phyloP scores from a whole-genome alignment of 2,113 vertebrate genomes.

The Neopipo cinnamomea region DNA sequence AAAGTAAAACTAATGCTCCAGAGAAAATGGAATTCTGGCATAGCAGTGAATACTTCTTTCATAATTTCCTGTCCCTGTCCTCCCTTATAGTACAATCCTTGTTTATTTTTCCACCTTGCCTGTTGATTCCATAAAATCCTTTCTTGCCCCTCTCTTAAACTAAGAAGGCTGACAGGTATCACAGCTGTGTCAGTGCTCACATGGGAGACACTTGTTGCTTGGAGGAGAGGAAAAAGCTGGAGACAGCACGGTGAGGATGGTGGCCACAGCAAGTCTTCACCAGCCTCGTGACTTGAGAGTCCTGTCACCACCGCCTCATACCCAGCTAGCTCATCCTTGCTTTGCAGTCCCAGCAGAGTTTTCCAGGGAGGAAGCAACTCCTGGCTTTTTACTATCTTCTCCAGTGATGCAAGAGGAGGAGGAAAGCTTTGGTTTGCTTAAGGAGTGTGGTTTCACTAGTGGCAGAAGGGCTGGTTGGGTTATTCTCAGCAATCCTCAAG shows the following conservation, averaged over 20 bases:
- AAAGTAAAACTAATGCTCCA: background rate
- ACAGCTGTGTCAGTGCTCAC: fast-evolving
- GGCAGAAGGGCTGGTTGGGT: background rate
- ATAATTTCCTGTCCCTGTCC: background rate
- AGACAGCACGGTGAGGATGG: background rate
- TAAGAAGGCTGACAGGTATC: background rate
- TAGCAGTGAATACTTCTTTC: background rate
- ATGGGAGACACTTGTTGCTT: background rate
- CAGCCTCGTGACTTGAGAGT: background rate
- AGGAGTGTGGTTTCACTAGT: background rate
- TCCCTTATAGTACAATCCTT: background rate
- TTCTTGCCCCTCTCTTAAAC: background rate
- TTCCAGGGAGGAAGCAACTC: background rate
- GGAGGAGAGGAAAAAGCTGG: background rate
- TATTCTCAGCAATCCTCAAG: background rate
- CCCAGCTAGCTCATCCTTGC: background rate
- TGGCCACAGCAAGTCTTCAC: background rate
- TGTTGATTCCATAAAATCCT: background rate
- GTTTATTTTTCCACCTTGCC: background rate
- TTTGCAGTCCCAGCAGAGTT: background rate
- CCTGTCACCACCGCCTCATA: background rate
- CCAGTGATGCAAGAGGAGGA: background rate
- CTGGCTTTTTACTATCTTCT: background rate
- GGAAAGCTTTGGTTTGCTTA: background rate
- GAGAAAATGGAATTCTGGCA: background rate